A percentile compares a stretch with the other conserved stretches of the same genome.
These are phyloP conservation scores for Trichogramma pretiosum DNA, from an alignment of 1,140 invertebrate species.

Conservation along the genomic window DNA sequence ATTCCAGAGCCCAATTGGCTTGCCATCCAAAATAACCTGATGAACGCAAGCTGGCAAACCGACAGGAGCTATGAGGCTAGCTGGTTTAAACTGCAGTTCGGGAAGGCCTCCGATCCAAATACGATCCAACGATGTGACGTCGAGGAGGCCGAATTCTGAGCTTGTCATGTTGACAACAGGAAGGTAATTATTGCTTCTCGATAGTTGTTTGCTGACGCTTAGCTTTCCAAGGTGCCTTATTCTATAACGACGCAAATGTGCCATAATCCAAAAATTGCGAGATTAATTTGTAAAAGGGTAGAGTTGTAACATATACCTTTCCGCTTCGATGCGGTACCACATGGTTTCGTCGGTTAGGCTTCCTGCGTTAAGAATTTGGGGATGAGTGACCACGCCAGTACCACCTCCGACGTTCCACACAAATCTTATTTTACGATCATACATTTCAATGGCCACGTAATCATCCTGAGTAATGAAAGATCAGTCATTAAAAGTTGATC, in stretches of 20 bases:
- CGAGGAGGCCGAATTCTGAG: slow-evolving; percentile 46
- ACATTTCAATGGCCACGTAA: slow-evolving; percentile 71
- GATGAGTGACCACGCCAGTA: slow-evolving; percentile 55
- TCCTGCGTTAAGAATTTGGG: slow-evolving; percentile 48
- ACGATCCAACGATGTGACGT: slow-evolving; percentile 44
- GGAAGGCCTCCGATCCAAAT: slow-evolving; percentile 53
- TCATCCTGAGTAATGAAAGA: slow-evolving; percentile 44
- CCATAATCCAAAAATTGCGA: not conserved
- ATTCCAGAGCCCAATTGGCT: slow-evolving; percentile 80
- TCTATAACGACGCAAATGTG: slow-evolving; percentile 34
- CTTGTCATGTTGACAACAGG: slow-evolving; percentile 41
- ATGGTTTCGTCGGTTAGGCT: slow-evolving; percentile 53
- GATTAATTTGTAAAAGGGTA: slow-evolving; percentile 19
- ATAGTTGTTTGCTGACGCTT: slow-evolving; percentile 44
- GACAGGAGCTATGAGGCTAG: slow-evolving; percentile 40
- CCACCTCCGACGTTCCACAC: slow-evolving; percentile 71
- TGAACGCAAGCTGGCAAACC: slow-evolving; percentile 70
- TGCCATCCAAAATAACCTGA: slow-evolving; percentile 66
- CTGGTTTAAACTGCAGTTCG: slow-evolving; percentile 40
- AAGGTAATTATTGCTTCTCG: slow-evolving; percentile 28
- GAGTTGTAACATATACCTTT: slow-evolving; percentile 46
- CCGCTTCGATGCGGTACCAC: slow-evolving; percentile 67
- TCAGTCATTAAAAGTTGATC: not conserved
- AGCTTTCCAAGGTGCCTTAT: slow-evolving; percentile 51
- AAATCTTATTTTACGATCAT: slow-evolving; percentile 64